Conservation (phyloP, 2,113 vertebrate genomes). For the Lepus timidus region DNA sequence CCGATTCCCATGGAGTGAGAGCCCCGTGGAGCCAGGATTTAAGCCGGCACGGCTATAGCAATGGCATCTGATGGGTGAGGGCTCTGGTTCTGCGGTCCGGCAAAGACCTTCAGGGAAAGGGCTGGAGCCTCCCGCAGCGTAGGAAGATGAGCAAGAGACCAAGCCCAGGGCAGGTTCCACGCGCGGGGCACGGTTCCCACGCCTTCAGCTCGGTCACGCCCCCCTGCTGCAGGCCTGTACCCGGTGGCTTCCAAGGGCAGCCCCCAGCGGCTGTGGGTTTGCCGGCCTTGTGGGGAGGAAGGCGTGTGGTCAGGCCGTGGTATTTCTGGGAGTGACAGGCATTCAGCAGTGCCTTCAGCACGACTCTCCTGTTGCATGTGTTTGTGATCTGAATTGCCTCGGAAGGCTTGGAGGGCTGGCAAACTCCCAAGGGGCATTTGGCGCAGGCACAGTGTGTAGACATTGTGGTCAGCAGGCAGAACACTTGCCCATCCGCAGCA, state of each 20-base stretch:
- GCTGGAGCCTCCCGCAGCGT: background rate
- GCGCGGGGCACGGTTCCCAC: background rate
- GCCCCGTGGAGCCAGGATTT: background rate
- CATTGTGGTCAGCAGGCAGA: constrained; percentile 26
- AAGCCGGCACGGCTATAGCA: background rate
- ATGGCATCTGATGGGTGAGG: background rate
- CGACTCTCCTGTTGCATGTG: constrained; percentile 57
- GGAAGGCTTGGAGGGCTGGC: constrained; percentile 49
- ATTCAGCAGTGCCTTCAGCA: constrained; percentile 57
- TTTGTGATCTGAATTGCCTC: constrained; percentile 54
- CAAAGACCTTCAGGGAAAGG: constrained; percentile 32
- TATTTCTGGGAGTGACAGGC: constrained; percentile 54
- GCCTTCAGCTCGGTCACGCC: background rate
- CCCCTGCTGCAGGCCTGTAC: background rate
- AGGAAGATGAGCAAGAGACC: background rate
- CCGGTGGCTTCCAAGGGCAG: background rate
- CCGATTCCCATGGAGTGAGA: background rate
- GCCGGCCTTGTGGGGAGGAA: background rate
- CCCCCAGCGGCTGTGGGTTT: background rate
- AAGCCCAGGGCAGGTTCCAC: background rate
- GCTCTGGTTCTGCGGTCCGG: background rate
- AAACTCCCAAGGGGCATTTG: background rate
- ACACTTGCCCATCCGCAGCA: background rate
- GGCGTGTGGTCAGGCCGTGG: background rate
- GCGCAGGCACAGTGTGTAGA: constrained; percentile 9